These are phyloP conservation scores for Capitulum mitella DNA, from an alignment of 2,888 invertebrate genomes.

Conservation along the genomic window DNA sequence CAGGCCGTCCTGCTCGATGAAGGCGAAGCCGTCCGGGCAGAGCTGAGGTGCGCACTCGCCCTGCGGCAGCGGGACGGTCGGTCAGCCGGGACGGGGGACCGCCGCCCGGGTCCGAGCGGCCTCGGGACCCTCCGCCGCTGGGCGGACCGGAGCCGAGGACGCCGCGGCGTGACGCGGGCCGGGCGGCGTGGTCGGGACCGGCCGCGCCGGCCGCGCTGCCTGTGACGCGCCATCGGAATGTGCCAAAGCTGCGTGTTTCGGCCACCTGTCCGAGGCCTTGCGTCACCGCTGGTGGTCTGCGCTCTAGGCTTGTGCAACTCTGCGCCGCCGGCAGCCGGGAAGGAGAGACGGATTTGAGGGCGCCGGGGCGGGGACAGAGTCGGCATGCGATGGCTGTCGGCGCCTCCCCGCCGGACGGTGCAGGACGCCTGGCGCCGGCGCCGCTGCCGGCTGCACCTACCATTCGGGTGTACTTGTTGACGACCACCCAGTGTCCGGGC, in stretches of 20 bases:
- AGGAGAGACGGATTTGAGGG: too few relatives aligned
- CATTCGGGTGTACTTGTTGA: conserved; percentile 33
- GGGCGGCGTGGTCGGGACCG: neutral
- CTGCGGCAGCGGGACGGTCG: conserved; percentile 26
- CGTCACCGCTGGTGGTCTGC: too few relatives aligned
- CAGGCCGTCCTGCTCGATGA: conserved; percentile 33
- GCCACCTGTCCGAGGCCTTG: too few relatives aligned
- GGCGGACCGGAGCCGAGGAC: neutral
- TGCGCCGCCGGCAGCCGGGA: neutral
- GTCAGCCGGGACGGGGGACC: neutral
- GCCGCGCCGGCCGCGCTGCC: neutral
- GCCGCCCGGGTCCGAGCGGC: neutral
- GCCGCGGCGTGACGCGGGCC: neutral
- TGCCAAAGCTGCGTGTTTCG: too few relatives aligned
- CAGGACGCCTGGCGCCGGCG: neutral
- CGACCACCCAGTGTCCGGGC: conserved; percentile 35
- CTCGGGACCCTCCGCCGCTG: too few relatives aligned
- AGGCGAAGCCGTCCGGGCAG: conserved; percentile 33
- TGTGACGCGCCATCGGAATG: neutral
- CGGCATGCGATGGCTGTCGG: neutral
- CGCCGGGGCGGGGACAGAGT: neutral
- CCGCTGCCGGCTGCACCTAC: conserved; percentile 19
- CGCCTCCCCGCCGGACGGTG: neutral
- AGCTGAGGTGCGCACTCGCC: conserved; percentile 36
- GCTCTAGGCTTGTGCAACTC: neutral